These are phyloP conservation scores for Papilio polytes DNA, from an alignment of 1,140 invertebrate genomes.

Conservation along the genomic window DNA sequence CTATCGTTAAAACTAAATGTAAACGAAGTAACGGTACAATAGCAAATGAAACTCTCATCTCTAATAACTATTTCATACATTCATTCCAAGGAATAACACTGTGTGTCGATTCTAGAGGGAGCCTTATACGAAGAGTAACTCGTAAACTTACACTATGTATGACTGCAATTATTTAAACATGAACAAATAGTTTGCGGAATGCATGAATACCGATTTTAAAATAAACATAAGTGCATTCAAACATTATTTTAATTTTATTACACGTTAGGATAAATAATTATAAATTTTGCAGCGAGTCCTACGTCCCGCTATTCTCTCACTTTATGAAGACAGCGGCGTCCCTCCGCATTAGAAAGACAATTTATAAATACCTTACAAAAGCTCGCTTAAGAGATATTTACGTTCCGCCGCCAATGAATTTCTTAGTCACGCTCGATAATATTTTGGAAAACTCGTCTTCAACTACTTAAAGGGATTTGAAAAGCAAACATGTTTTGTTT, in stretches of 20 bases:
- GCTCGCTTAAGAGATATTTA: constrained; percentile 33
- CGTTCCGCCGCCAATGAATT: constrained; percentile 19
- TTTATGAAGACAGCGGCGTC: constrained; percentile 37
- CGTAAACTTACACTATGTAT: background rate
- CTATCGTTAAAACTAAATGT: background rate
- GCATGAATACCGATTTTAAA: constrained; percentile 21
- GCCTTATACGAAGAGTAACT: background rate
- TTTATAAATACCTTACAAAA: constrained; percentile 37
- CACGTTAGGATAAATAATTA: constrained; percentile 22
- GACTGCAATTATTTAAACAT: background rate
- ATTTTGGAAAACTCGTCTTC: constrained; percentile 24
- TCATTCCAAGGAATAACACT: background rate
- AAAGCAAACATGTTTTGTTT: background rate
- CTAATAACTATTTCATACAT: background rate
- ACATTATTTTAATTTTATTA: constrained; percentile 30
- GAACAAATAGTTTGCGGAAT: background rate
- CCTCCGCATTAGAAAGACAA: constrained; percentile 33
- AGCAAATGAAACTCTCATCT: background rate
- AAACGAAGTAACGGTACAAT: background rate
- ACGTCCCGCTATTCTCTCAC: constrained; percentile 28
- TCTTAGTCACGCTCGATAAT: constrained; percentile 18
- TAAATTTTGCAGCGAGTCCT: constrained; percentile 22
- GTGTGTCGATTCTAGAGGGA: background rate
- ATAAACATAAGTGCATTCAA: constrained; percentile 26
- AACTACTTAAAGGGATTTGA: background rate